Base-by-base conservation (phyloP, 2,888 invertebrate genomes). In the Syrphus vitripennis region DNA sequence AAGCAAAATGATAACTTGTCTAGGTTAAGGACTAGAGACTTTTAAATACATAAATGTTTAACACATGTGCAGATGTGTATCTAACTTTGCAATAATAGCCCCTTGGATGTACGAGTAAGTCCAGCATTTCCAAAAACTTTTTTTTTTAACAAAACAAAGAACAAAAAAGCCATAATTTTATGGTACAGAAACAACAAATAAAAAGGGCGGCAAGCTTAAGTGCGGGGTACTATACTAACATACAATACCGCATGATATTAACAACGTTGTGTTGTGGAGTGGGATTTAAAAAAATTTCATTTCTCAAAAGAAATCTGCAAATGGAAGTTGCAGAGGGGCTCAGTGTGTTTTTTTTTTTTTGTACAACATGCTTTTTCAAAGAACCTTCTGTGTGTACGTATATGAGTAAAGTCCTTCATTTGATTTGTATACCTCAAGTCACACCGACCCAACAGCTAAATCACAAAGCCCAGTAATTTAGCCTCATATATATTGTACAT, bases 241-340 rank as follows among this genome's bases (percentile, higher is more conserved):
- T 9, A 26, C 12, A 26, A 24, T 57, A 29, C 48, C 24, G 5
- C 26, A 50, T 26, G n/a, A 59, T 59, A 37, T 59, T 16, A 63
- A 37, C 10, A 14, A 26, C 6, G 5, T 1, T n/a, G 19, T 7
- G 12, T 5, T 26, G 14, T 29, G 40, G 40, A 45, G 53, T 42
- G 29, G 81, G 69, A 45, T 63, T 63, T 42, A 37, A 37, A 37
- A 37, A 80, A 75, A 80, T 67, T 72, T 76, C 9, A 81, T 84
- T 84, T 76, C 81, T 81, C 81, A 76, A 84, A 84, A 84, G 57
- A 72, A 69, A 81, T 61, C 71, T 72, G 26, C 81, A 76, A 84
- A 80, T 76, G 76, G 70, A 34, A 71, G 57, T 70, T 74, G 61
- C 53, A 70, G 63, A 40, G 61, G 57, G 53, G 59, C 53, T 42